phyloP scores from a whole-genome alignment of 2,113 vertebrate species.

The Hemiscyllium ocellatum region DNA sequence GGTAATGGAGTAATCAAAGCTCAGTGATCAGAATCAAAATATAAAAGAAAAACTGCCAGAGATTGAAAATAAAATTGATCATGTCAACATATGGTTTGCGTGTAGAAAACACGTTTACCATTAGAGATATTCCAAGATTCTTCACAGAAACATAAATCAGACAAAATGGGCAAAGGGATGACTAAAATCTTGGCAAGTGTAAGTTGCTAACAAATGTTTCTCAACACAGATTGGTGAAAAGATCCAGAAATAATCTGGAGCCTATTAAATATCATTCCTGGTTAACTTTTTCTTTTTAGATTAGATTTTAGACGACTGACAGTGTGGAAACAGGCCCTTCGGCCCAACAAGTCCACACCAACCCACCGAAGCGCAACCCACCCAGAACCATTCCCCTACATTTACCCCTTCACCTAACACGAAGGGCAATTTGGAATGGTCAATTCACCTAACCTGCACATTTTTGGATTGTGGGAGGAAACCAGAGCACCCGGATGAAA shows the following conservation, averaged over 20 bases:
- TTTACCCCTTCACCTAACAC: too few species aligned
- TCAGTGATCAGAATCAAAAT: background rate
- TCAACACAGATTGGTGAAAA: background rate
- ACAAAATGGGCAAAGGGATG: background rate
- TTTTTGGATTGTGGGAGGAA: too few species aligned
- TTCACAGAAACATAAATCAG: background rate
- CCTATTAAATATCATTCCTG: background rate
- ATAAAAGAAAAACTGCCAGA: background rate
- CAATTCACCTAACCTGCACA: too few species aligned
- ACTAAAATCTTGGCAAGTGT: background rate
- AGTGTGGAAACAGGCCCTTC: too few species aligned
- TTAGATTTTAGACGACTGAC: too few species aligned
- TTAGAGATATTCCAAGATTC: background rate
- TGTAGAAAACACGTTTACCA: background rate
- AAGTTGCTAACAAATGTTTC: background rate
- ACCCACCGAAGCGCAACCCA: too few species aligned
- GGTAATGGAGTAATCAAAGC: background rate
- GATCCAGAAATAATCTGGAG: background rate
- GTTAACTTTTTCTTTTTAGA: background rate
- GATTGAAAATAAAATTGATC: background rate
- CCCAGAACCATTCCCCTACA: too few species aligned
- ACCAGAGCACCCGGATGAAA: too few species aligned
- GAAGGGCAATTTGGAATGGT: too few species aligned
- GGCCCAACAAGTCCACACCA: too few species aligned
- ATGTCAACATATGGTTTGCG: background rate